Percentiles rank a stretch among this genome's conserved stretches.
Evolutionary conservation across 2,888 invertebrate genomes (phyloP).

Genomic region (Amiota communis): DNA sequence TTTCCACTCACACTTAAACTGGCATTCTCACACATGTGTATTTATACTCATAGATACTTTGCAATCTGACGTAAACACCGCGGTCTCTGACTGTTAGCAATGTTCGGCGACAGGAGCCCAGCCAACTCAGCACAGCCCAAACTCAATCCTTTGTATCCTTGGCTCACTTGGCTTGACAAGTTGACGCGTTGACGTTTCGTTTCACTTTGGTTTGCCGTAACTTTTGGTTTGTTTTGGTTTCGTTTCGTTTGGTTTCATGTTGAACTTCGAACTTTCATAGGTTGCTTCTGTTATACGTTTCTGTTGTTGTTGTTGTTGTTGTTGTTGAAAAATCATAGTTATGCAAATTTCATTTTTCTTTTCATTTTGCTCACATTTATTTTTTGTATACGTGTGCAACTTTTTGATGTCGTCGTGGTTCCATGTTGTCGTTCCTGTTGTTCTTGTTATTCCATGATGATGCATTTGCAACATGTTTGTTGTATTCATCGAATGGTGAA

Average conservation of each 20-base stretch:
- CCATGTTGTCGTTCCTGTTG: slow-evolving; percentile 12
- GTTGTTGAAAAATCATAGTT: slow-evolving; percentile 12
- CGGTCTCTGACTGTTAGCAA: no score
- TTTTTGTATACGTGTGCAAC: not conserved
- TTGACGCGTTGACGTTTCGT: slow-evolving; percentile 21
- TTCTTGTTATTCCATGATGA: not conserved
- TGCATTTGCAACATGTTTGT: not conserved
- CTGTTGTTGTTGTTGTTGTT: slow-evolving; percentile 7
- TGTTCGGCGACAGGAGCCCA: no score
- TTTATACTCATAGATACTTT: no score
- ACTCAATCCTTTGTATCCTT: not conserved
- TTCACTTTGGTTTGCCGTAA: not conserved
- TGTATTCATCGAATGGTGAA: not conserved
- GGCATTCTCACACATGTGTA: no score
- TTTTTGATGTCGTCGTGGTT: not conserved
- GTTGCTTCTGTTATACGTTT: not conserved
- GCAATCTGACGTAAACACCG: no score
- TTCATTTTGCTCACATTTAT: no score
- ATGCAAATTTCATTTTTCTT: slow-evolving; percentile 4
- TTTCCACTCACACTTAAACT: no score
- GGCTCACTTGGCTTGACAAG: slow-evolving; percentile 5
- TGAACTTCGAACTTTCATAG: no score
- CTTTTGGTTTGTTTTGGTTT: not conserved
- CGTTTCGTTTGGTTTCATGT: not conserved
- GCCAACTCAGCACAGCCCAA: no score